These are phyloP conservation scores for Sialis fuliginosa DNA, from an alignment of 2,888 invertebrate species.

Conservation along the genomic window DNA sequence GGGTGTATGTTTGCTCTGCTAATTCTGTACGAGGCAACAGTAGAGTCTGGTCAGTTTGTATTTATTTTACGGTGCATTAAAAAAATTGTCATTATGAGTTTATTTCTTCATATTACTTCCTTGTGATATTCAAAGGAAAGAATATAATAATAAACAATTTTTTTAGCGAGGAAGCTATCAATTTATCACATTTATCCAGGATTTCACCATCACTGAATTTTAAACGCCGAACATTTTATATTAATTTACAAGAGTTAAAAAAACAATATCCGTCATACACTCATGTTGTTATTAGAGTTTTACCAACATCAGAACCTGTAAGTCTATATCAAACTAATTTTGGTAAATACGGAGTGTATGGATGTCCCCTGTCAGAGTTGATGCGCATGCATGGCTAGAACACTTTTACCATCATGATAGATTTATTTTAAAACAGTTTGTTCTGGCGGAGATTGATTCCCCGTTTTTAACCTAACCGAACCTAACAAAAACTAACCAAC, in stretches of 20 bases:
- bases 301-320: conserved; percentile 41
- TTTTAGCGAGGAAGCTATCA: conserved; percentile 34
- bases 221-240: conserved; percentile 28
- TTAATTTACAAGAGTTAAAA: conserved; percentile 44
- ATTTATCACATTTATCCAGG: conserved; percentile 36
- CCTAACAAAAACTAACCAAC: background rate
- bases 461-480: too few relatives aligned
- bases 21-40: conserved; percentile 30
- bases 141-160: conserved; percentile 7
- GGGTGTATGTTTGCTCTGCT: conserved; percentile 62
- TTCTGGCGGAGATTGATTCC: background rate
- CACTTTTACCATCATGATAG: too few relatives aligned
- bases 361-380: too few relatives aligned
- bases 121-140: background rate
- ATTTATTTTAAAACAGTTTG: too few relatives aligned
- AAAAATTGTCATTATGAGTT: background rate
- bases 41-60: conserved; percentile 38
- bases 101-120: background rate
- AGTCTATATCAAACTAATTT: conserved; percentile 14
- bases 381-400: too few relatives aligned
- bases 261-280: conserved; percentile 37
- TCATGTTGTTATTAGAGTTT: conserved; percentile 51
- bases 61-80: background rate
- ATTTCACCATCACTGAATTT: conserved; percentile 30
- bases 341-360: too few relatives aligned